Base-by-base conservation (phyloP, 2,888 invertebrate genomes). In the Pollenia amentaria region DNA sequence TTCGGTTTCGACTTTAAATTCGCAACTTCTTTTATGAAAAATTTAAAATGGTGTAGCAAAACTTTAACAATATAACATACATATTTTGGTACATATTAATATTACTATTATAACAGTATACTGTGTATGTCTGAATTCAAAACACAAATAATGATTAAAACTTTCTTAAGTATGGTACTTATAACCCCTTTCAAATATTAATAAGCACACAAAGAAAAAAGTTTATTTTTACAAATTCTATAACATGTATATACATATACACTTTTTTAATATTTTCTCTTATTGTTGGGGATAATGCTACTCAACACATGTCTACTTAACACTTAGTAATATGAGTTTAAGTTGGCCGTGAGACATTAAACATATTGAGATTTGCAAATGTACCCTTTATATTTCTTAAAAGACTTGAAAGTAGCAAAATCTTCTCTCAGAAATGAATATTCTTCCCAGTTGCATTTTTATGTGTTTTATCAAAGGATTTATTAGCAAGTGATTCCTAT, bases 321-420 rank as follows among this genome's bases (percentile, higher is more conserved):
- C 40, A 16, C 38, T 51, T 53, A 40, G 29, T 3, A 29, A 29
- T 16, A 12, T 40, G 40, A 40, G 12, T 40, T 69, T 69, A 51
- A 69, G 29, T 65, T n/a, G n/a, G 38, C 16, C 53, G 42, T 64
- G 40, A 69, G 69, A 53, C 51, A 69, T 69, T 69, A 38, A 51
- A 51, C 69, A 69, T 38, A 67, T 67, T 67, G 38, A 40, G 51
- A 42, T 42, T 18, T 55, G 18, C 42, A 38, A 18, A 18, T 18
- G n/a, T 51, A 38, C 29, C 38, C 2, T 55, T 21, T n/a, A n/a
- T n/a, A n/a, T n/a, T n/a, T n/a, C n/a, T n/a, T n/a, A n/a, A n/a
- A n/a, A n/a, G n/a, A n/a, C n/a, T n/a, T n/a, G n/a, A n/a, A n/a
- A n/a, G n/a, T n/a, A n/a, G n/a, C n/a, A n/a, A n/a, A n/a, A n/a